Base-by-base conservation (phyloP, 1,140 invertebrate genomes). In the Drosophila pachea region DNA sequence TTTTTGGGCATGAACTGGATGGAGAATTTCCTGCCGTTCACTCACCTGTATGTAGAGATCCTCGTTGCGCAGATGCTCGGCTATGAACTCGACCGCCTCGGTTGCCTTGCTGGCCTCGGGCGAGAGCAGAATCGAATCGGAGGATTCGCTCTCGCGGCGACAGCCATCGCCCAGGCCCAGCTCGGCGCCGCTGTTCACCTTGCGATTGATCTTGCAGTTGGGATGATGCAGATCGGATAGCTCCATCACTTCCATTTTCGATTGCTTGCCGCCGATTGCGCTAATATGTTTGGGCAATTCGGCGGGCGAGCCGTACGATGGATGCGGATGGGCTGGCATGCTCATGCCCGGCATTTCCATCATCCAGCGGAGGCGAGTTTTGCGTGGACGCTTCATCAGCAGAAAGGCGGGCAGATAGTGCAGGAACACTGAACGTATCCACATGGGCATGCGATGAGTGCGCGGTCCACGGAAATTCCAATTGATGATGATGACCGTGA, bases 401-500 rank as follows among this genome's bases (percentile, higher is more conserved):
- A 98, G 90, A 54, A 96, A 91, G 16, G 93, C 93, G 14, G 97
- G 97, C 73, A 98, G 90, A 87, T 97, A 96, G 89, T 97, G 96
- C n/a, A 99, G 92, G 90, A 99, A 99, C 36, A 98, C 94, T 54
- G 94, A 94, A 33, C 97, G 92, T 73, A 99, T 98, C 94, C 97
- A 97, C 76, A 95, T 94, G 5, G 97, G 97, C 97, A 99, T 99
- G 81, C 93, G 92, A 89, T 95, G 94, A 5, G 94, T 95, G 70
- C 94, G 91, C 2, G 98, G 98, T 12, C 98, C 98, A 87, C 98
- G 92, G 91, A 99, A 99, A 89, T 99, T 99, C 95, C 97, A 98
- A 90, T 99, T 99, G 87, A 99, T 99, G 78, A 99, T 99, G 84
- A 99, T 95, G 22, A 99, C 98, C 0, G 99, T 99, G 5, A 99